Evolutionary conservation across 2,888 invertebrate species (phyloP), one percentile per base, ranked within the genome.

Genomic region (Pachliopta kotzebuea): DNA sequence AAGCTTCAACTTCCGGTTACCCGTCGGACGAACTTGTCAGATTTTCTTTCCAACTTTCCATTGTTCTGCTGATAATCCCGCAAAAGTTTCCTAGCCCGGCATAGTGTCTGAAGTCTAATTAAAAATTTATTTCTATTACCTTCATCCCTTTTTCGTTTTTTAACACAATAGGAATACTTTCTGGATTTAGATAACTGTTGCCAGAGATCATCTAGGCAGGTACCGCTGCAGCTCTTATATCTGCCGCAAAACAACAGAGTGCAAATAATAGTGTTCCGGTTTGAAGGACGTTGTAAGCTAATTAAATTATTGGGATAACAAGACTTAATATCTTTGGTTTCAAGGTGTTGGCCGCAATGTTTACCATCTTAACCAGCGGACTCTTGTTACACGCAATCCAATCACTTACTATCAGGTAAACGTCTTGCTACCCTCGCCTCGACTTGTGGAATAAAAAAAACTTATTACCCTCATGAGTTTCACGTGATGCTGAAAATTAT

Each of bases 1-100:
- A 86, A 88, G 84, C 88, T 85, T 83, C 83, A 75, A 70, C 79
- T 74, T 74, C 68, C 67, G 68, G 68, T 60, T 76, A 71, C 74
- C 78, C 76, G 78, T 77, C 81, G 76, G 37, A 70, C 75, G 76
- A 80, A 78, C 80, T 81, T 70, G 54, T 58, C n/a, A 56, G 62
- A 56, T 66, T 66, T 66, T 66, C 59, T 66, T 66, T 62, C 18
- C 37, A 66, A 62, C 58, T 65, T 61, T 57, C 57, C 54, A 54
- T 58, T 57, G 54, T 65, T 61, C 53, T 45, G 65, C 45, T 61
- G 45, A 54, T 57, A 61, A 65, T 45, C 54, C 49, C 57, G 57
- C 49, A 21, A 60, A 65, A 65, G 31, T 65, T 64, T 4, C 49
- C 49, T 58, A 53, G 11, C 45, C 45, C 31, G 42, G 50, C 14